phyloP scores from a whole-genome alignment of 2,113 vertebrate species.

The Pluvianellus socialis region DNA sequence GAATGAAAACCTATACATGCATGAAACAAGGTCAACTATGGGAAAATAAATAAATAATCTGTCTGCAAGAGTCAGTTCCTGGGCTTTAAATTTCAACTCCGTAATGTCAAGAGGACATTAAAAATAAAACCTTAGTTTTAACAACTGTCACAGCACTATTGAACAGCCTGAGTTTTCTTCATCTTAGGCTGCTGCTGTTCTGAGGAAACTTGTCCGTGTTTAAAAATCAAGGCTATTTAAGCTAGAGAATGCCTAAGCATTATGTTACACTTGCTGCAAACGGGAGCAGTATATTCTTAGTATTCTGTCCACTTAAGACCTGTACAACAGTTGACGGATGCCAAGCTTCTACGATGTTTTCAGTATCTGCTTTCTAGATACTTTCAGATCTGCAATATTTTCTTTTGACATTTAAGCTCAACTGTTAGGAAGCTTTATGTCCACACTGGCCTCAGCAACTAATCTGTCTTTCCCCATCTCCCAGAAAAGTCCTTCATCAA shows the following conservation, averaged over 20 bases:
- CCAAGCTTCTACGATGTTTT: not conserved
- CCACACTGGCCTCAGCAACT: slow-evolving; percentile 16
- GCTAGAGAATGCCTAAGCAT: not conserved
- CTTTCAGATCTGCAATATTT: not conserved
- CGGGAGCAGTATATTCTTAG: not conserved
- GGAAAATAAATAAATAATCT: no score
- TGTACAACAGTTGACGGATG: not conserved
- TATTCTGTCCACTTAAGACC: not conserved
- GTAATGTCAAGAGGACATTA: not conserved
- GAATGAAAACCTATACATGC: not conserved
- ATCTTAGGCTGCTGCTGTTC: not conserved
- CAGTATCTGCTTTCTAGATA: not conserved
- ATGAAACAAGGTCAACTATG: not conserved
- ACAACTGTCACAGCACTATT: not conserved
- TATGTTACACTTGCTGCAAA: not conserved
- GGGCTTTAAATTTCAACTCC: not conserved
- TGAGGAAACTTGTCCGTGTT: not conserved
- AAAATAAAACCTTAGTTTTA: not conserved
- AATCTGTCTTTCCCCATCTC: slow-evolving; percentile 37
- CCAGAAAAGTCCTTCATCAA: slow-evolving; percentile 31
- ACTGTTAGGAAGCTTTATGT: slow-evolving; percentile 31
- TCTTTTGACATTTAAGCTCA: slow-evolving; percentile 4
- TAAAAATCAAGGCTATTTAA: not conserved
- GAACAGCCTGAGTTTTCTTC: not conserved
- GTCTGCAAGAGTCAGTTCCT: not conserved